These are phyloP conservation scores for Campoletis raptor DNA, from an alignment of 2,888 invertebrate genomes.

Conservation along the genomic window DNA sequence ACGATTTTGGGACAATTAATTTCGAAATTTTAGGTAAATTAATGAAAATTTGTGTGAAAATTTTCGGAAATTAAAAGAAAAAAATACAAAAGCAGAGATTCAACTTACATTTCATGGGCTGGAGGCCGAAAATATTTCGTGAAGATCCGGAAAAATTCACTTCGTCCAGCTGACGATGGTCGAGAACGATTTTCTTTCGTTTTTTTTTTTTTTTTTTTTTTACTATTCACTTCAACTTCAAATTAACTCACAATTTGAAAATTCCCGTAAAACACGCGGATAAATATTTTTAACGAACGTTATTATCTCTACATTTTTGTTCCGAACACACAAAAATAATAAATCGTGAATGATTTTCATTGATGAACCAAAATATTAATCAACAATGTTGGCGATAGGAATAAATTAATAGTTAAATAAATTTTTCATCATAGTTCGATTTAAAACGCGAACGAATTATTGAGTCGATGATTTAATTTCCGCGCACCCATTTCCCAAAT, in stretches of 20 bases:
- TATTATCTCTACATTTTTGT: slow-evolving; percentile 14
- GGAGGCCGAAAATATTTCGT: slow-evolving; percentile 77
- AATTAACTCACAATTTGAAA: slow-evolving; percentile 11
- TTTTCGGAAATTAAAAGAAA: slow-evolving; percentile 17
- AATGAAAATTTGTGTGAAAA: neutral
- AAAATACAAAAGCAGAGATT: slow-evolving; percentile 30
- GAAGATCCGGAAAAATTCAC: slow-evolving; percentile 34
- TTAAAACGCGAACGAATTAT: neutral
- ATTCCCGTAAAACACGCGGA: neutral
- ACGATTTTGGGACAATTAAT: neutral
- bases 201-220: slow-evolving; percentile 29
- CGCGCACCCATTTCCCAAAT: neutral
- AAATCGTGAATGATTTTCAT: neutral
- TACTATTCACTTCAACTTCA: neutral
- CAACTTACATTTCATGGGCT: slow-evolving; percentile 86
- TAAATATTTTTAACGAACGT: neutral
- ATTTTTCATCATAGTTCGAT: slow-evolving; percentile 3
- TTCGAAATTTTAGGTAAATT: neutral
- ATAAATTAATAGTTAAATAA: neutral
- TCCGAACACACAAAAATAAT: neutral
- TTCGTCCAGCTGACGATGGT: slow-evolving; percentile 19
- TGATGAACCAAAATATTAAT: neutral
- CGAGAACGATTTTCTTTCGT: slow-evolving; percentile 15
- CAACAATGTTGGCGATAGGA: neutral
- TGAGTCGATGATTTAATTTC: neutral